Percentiles rank a stretch among this genome's conserved stretches.
Conservation (phyloP, 2,113 vertebrate species). For the Sciurus niger region DNA sequence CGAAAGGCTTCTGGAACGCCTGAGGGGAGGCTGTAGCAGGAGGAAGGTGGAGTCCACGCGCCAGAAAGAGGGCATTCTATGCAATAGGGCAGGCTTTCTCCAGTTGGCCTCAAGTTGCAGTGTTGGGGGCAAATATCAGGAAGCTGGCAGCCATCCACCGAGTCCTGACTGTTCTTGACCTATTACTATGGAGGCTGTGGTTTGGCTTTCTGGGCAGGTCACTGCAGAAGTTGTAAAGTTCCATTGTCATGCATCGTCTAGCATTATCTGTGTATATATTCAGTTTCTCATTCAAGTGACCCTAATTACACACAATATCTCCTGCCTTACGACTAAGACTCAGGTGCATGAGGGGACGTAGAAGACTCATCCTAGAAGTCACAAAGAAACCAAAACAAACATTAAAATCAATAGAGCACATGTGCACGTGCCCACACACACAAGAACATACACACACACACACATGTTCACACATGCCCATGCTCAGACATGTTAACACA, state of each 20-base stretch:
- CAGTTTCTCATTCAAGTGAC: background rate
- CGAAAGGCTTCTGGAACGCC: rapidly evolving
- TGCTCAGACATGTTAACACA: too few species aligned
- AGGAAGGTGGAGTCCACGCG: background rate
- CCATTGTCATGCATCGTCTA: too few species aligned
- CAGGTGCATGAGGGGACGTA: background rate
- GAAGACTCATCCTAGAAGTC: background rate
- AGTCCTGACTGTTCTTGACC: background rate
- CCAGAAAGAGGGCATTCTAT: background rate
- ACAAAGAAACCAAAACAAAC: background rate
- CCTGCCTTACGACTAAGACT: background rate
- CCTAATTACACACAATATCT: background rate
- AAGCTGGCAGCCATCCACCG: background rate
- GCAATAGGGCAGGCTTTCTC: background rate
- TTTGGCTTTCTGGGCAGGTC: background rate
- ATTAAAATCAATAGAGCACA: background rate
- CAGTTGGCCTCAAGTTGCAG: background rate
- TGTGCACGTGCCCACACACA: rapidly evolving
- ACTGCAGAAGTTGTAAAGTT: background rate
- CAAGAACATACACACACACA: background rate
- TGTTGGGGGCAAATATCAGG: background rate
- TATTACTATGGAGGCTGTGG: background rate
- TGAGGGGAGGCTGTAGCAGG: too few species aligned
- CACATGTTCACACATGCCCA: background rate
- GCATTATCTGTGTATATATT: background rate